These are phyloP conservation scores for Nerophis lumbriciformis DNA, from an alignment of 2,113 vertebrate species.

Conservation along the genomic window DNA sequence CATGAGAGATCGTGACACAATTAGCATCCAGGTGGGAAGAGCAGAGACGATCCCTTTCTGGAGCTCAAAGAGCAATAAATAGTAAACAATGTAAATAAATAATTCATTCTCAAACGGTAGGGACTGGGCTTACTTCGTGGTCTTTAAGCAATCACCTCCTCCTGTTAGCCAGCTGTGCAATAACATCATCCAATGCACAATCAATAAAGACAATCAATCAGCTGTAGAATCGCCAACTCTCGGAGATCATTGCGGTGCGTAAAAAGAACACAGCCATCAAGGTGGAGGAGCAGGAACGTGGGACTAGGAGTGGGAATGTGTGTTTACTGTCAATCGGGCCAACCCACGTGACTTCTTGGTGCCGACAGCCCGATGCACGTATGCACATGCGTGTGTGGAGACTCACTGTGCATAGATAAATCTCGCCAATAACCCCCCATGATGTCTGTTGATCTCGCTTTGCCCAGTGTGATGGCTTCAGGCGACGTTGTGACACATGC, in stretches of 20 bases:
- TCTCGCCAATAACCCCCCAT: conserved; percentile 14
- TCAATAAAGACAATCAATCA: conserved; percentile 46
- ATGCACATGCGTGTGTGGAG: conserved; percentile 12
- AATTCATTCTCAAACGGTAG: too few relatives aligned
- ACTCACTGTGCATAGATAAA: conserved; percentile 17
- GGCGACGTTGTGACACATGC: conserved; percentile 15
- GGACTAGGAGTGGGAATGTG: not conserved
- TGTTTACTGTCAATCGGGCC: conserved; percentile 10
- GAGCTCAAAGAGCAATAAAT: too few relatives aligned
- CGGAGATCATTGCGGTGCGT: not conserved
- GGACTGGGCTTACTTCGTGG: too few relatives aligned
- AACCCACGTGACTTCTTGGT: conserved; percentile 43
- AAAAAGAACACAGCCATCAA: conserved; percentile 27
- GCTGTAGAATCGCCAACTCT: conserved; percentile 21
- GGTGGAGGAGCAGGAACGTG: conserved; percentile 2
- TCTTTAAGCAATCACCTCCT: too few relatives aligned
- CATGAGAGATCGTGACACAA: too few relatives aligned
- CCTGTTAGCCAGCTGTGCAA: too few relatives aligned
- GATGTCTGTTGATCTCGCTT: conserved; percentile 19
- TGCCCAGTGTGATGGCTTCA: conserved; percentile 13
- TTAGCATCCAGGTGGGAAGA: too few relatives aligned
- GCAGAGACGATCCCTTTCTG: too few relatives aligned
- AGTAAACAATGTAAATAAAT: too few relatives aligned
- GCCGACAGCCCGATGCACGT: conserved; percentile 33
- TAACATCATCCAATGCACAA: conserved; percentile 41